phyloP scores from a whole-genome alignment of 2,888 invertebrate genomes.

The Anarsia innoxiella region DNA sequence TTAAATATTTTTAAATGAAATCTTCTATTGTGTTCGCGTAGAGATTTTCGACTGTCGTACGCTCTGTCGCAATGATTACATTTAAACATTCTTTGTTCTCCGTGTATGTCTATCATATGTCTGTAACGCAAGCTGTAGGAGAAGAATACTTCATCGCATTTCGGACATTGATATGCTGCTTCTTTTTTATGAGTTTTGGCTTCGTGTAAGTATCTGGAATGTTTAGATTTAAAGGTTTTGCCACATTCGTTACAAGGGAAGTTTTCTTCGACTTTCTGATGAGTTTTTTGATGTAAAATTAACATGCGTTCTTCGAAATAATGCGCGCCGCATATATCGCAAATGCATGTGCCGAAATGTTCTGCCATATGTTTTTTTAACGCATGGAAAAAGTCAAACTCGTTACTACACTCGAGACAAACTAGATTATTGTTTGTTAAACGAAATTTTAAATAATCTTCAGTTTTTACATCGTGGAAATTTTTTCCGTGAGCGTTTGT shows the following conservation, averaged over 20 bases:
- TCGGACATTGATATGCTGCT: slow-evolving; percentile 54
- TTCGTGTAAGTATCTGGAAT: slow-evolving; percentile 51
- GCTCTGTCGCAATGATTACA: slow-evolving; percentile 55
- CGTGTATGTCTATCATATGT: slow-evolving; percentile 56
- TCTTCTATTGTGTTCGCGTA: slow-evolving; percentile 53
- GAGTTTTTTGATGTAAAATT: slow-evolving; percentile 49
- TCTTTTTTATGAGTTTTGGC: slow-evolving; percentile 52
- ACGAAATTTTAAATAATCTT: slow-evolving; percentile 48
- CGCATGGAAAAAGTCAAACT: slow-evolving; percentile 35
- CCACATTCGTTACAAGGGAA: slow-evolving; percentile 67
- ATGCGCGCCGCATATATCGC: slow-evolving; percentile 59
- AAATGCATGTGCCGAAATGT: slow-evolving; percentile 58
- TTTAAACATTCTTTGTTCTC: slow-evolving; percentile 45
- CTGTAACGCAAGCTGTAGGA: slow-evolving; percentile 50
- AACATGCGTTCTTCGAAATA: slow-evolving; percentile 66
- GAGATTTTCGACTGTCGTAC: slow-evolving; percentile 56
- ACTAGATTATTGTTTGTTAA: slow-evolving; percentile 36
- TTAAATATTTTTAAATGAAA: slow-evolving; percentile 55
- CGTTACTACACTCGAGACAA: slow-evolving; percentile 36
- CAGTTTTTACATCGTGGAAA: slow-evolving; percentile 24
- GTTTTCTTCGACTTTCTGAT: slow-evolving; percentile 50
- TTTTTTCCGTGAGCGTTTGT: slow-evolving; percentile 30
- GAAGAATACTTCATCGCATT: slow-evolving; percentile 54
- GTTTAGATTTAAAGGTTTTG: slow-evolving; percentile 57
- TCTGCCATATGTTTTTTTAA: slow-evolving; percentile 59